phyloP scores from a whole-genome alignment of 2,888 invertebrate species.

The Lepidonotus clava region DNA sequence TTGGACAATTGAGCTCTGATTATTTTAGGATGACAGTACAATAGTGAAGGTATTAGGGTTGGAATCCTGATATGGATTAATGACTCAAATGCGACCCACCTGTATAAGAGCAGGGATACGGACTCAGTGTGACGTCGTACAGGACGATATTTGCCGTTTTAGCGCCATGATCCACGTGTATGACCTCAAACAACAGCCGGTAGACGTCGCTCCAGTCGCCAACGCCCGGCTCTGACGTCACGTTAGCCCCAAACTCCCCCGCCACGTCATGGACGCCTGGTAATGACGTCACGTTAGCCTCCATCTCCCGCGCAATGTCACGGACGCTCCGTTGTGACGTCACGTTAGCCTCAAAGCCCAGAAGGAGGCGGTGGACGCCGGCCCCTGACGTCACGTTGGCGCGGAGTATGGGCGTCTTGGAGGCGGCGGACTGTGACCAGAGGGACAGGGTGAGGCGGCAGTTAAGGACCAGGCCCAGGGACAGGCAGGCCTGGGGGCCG shows the following conservation, averaged over 20 bases:
- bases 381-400: neutral
- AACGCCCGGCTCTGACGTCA: neutral
- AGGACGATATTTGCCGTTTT: neutral
- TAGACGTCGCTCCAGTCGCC: neutral
- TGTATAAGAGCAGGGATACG: neutral
- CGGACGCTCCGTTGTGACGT: no score
- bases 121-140: neutral
- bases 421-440: neutral
- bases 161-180: neutral
- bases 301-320: no score
- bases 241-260: no score
- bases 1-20: no score
- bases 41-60: no score
- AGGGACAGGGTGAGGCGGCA: neutral
- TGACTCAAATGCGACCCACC: neutral
- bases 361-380: neutral
- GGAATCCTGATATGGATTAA: neutral
- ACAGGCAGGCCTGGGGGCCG: neutral
- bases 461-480: neutral
- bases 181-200: neutral
- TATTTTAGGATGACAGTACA: no score
- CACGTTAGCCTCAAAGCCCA: no score
- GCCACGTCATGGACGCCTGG: no score
- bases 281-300: no score
- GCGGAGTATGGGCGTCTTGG: neutral